Conservation (phyloP, 2,797 vertebrate genomes). For the Schizothorax lantsangensis region DNA sequence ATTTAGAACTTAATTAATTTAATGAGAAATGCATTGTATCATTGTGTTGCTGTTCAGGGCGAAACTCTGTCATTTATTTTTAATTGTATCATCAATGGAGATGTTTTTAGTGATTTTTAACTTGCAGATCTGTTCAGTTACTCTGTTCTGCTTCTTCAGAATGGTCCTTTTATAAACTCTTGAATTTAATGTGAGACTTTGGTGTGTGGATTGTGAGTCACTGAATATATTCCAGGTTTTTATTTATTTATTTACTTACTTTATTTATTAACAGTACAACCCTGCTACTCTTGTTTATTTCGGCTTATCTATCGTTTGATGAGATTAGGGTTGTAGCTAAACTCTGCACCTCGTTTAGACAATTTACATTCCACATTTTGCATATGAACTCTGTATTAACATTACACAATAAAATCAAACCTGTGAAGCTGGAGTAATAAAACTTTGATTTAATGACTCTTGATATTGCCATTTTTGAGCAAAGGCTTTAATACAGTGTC, state of each 20-base stretch:
- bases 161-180: neutral
- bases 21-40: neutral
- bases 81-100: neutral
- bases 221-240: neutral
- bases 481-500: neutral
- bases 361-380: slow-evolving; percentile 28
- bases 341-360: neutral
- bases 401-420: slow-evolving; percentile 1
- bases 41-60: neutral
- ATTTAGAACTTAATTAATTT: neutral
- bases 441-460: neutral
- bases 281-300: too few species aligned
- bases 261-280: too few species aligned
- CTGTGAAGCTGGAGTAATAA: neutral
- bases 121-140: neutral
- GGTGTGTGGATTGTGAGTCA: slow-evolving; percentile 17
- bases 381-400: neutral
- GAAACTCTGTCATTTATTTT: neutral
- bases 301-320: neutral
- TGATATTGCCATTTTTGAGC: neutral
- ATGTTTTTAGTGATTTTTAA: slow-evolving; percentile 21
- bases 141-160: neutral
- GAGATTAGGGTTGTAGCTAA: too few species aligned
- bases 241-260: slow-evolving; percentile 10
- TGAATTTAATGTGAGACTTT: slow-evolving; percentile 14